These are phyloP conservation scores for Vombatus ursinus DNA, from an alignment of 2,113 vertebrate species.

Conservation along the genomic window DNA sequence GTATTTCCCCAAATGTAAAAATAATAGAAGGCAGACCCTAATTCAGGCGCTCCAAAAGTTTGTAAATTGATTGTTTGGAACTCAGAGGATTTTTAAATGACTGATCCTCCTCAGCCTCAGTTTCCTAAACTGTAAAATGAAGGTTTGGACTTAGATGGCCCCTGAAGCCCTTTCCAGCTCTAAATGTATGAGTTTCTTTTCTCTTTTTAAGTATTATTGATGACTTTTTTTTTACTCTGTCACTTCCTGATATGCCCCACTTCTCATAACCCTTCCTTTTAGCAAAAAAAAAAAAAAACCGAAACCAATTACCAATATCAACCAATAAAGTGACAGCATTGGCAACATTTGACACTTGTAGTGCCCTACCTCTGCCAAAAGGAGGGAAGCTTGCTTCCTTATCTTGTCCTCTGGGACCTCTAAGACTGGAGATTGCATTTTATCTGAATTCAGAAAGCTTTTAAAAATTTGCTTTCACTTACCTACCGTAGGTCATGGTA, in stretches of 20 bases:
- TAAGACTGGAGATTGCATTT: background rate
- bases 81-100: background rate
- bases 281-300: background rate
- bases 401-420: background rate
- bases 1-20: background rate
- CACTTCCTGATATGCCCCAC: background rate
- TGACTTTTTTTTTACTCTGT: background rate
- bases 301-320: background rate
- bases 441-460: background rate
- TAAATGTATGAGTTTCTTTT: background rate
- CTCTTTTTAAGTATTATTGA: background rate
- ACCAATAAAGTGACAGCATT: background rate
- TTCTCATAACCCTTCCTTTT: background rate
- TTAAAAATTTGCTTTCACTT: background rate
- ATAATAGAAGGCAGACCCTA: background rate
- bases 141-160: background rate
- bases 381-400: background rate
- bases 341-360: background rate
- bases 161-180: background rate
- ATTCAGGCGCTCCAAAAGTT: slow-evolving; percentile 37
- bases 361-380: background rate
- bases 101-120: background rate
- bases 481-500: background rate
- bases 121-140: background rate
- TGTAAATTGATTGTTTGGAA: slow-evolving; percentile 27